A percentile compares a stretch with the other conserved stretches of the same genome.
Conservation (phyloP, 2,888 invertebrate species). For the Melikaiella ostensackeni region DNA sequence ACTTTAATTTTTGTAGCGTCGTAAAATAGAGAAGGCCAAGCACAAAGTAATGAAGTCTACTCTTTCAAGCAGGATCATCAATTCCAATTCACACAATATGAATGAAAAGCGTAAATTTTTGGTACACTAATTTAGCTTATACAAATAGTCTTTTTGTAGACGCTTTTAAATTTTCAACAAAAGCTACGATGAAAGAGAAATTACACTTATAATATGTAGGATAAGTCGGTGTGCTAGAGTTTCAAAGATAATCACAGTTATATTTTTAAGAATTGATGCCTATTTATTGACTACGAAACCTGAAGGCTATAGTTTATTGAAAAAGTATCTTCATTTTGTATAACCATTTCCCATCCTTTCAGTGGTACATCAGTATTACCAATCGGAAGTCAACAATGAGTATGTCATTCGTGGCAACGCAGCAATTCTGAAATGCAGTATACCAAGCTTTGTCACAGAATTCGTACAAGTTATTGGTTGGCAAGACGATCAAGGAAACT, state of each 20-base stretch:
- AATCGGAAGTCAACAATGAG: slow-evolving; percentile 93
- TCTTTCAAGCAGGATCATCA: not conserved
- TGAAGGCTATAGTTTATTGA: not conserved
- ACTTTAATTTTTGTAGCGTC: not conserved
- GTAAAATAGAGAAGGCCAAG: not conserved
- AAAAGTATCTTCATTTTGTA: not conserved
- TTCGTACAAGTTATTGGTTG: slow-evolving; percentile 94
- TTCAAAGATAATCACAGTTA: not conserved
- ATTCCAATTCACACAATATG: not conserved
- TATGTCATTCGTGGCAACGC: slow-evolving; percentile 93
- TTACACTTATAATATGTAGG: not conserved
- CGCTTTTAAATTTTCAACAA: not conserved
- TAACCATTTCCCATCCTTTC: slow-evolving; percentile 66
- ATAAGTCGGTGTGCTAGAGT: not conserved
- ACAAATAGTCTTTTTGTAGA: not conserved
- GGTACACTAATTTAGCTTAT: not conserved
- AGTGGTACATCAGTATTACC: slow-evolving; percentile 94
- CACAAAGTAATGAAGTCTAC: not conserved
- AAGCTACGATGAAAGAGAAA: too few species aligned
- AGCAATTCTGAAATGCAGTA: slow-evolving; percentile 92
- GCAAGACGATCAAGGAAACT: slow-evolving; percentile 79
- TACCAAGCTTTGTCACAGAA: slow-evolving; percentile 93
- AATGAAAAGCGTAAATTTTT: not conserved
- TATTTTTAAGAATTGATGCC: not conserved
- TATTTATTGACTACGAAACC: not conserved